Evolutionary conservation across 2,113 vertebrate species (phyloP), one percentile per base, ranked within the genome.

Genomic region (Aspidoscelis tigris): DNA sequence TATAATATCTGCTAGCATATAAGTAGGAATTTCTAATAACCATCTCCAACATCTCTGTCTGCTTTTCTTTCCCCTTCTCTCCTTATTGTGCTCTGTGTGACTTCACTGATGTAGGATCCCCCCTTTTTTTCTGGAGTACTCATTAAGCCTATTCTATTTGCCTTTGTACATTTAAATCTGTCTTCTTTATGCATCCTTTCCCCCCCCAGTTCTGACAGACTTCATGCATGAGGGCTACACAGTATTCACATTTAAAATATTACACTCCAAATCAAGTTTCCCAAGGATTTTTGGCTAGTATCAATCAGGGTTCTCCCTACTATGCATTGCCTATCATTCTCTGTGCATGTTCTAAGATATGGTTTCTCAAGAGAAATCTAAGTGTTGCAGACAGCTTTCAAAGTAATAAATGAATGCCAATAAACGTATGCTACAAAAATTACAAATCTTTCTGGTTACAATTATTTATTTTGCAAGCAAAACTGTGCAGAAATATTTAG

Each of bases 221-320:
- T 2, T 10, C 77, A 21, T 55, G 64, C 85, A 33, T 78, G 68
- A 85, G 88, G 10, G 61, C 79, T 93, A 88, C 5, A 1, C 16
- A 81, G 73, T 75, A 2, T 41, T 85, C 22, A 43, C 21, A 43
- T 66, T 22, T 83, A 64, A 89, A 89, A 65, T 26, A 70, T 44
- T 70, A 87, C 84, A 90, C 84, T 87, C 84, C 65, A 80, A 74
- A 85, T 81, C 9, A 10, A 26, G 70, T 88, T 77, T 76, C 20
- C 53, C 16, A 22, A 85, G 66, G 3, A 39, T 61, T 86, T 88
- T 43, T 74, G 43, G 22, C 33, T 33, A 5, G 69, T 84, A 10
- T 44, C 89, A 80, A 87, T 86, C 69, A 77, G 65, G 80, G 21
- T 86, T 93, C 90, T 76, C 88, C 91, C 80, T 89, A 83, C 88